A percentile compares a stretch with the other conserved stretches of the same genome.
These are phyloP conservation scores for Menura novaehollandiae DNA, from an alignment of 2,113 vertebrate species.

Conservation along the genomic window DNA sequence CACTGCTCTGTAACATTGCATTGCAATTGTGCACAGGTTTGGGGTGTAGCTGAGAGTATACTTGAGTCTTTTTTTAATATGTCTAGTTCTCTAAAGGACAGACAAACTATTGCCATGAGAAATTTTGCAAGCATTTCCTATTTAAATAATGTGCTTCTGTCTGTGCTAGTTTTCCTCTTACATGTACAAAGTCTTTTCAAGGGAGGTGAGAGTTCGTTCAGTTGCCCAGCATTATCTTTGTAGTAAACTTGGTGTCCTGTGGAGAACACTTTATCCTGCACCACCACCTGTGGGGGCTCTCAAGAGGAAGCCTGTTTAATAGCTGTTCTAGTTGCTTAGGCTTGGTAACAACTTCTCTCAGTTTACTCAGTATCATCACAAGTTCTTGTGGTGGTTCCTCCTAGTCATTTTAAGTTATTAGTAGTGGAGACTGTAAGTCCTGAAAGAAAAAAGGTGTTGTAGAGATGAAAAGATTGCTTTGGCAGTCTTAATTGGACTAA, in stretches of 20 bases:
- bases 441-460: not conserved
- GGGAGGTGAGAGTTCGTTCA: not conserved
- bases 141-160: not conserved
- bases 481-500: not conserved
- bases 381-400: not conserved
- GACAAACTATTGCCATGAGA: not conserved
- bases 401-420: not conserved
- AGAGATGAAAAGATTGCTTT: not conserved
- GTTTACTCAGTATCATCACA: not conserved
- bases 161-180: not conserved
- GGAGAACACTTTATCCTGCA: not conserved
- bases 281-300: accelerated
- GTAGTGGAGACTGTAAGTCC: not conserved
- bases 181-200: not conserved
- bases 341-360: not conserved
- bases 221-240: not conserved
- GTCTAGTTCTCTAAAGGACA: not conserved
- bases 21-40: not conserved
- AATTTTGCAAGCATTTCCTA: not conserved
- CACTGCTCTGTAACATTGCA: not conserved
- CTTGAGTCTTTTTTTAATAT: not conserved
- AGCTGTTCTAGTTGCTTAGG: not conserved
- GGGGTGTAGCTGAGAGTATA: not conserved
- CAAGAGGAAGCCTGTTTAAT: not conserved
- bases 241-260: not conserved